Base-by-base conservation (phyloP, 2,113 vertebrate genomes). In the Riparia riparia region DNA sequence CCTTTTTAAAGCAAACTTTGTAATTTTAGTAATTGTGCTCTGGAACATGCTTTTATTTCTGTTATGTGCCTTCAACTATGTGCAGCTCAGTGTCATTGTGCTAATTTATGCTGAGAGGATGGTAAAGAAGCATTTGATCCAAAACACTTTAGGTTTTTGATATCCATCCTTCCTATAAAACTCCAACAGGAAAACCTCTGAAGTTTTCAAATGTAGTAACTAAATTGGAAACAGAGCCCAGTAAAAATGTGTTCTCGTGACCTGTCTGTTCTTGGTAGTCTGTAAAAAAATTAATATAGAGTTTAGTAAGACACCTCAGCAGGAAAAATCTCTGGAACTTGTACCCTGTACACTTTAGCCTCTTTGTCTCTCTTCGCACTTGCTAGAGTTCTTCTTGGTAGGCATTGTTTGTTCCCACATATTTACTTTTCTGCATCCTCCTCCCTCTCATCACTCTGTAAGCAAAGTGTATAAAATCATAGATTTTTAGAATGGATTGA, bases 81-180 rank as follows among this genome's bases (percentile, higher is more conserved):
- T 82, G 82, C 56, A 92, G 69, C 69, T 93, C 76, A 94, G 51
- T 31, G 47, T 74, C 77, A 72, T n/a, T 91, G 20, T 53, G 61
- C 53, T 85, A 78, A 87, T 57, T 76, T 71, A 5, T 37, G 12
- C 21, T 79, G 82, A 71, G 66, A 72, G 24, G 24, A 49, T 47
- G 4, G 17, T 72, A 58, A 90, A 32, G 72, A 82, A 86, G 39
- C 6, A 54, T 44, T 66, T 77, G 47, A 68, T 45, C 44, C 3
- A 76, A 84, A 79, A 17, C 14, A 64, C 34, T 71, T 86, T 9
- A 91, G 31, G 12, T 39, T 91, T 91, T 79, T 91, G 21, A 82
- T 90, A 69, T 74, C 31, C 2, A 0, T 85, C 21, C 17, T 90
- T 82, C 12, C 70, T 80, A 19, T 47, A 64, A 63, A 86, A 69